These are phyloP conservation scores for Phenganax subtilis DNA, from an alignment of 92 coral and sea anemone species.

Conservation along the genomic window DNA sequence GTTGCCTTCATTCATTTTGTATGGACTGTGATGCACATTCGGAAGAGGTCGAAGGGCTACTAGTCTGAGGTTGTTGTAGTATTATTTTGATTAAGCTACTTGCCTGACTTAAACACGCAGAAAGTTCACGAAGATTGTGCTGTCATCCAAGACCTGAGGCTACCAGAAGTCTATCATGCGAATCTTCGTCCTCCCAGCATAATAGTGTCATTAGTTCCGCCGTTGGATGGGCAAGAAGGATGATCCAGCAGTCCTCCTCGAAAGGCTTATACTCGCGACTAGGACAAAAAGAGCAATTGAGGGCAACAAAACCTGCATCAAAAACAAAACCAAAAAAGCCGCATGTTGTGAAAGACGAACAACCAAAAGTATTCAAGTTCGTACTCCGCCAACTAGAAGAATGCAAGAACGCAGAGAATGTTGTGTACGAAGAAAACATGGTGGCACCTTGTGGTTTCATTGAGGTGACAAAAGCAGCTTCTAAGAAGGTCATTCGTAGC, in stretches of 20 bases:
- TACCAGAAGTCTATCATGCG: slow-evolving; percentile 3
- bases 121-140: background rate
- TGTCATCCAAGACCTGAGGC: background rate
- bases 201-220: too few relatives aligned
- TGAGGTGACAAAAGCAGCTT: background rate
- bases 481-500: background rate
- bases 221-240: background rate
- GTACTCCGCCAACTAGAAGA: slow-evolving; percentile 1
- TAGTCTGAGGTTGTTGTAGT: background rate
- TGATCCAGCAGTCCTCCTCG: background rate
- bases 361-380: background rate
- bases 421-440: slow-evolving; percentile 6
- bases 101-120: background rate
- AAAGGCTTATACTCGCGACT: slow-evolving; percentile 14
- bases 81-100: background rate
- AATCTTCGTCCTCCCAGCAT: background rate
- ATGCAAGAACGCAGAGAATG: background rate
- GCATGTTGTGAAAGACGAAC: background rate
- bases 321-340: background rate
- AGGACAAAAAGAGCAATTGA: slow-evolving; percentile 4
- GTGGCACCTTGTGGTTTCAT: slow-evolving; percentile 1
- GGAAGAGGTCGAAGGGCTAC: background rate
- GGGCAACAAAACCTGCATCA: background rate
- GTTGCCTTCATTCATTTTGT: too few relatives aligned
- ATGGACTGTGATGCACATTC: too few relatives aligned